Evolutionary conservation across 2,888 invertebrate species (phyloP), one percentile per base, ranked within the genome.

Genomic region (Xanthorhoe spadicearia): DNA sequence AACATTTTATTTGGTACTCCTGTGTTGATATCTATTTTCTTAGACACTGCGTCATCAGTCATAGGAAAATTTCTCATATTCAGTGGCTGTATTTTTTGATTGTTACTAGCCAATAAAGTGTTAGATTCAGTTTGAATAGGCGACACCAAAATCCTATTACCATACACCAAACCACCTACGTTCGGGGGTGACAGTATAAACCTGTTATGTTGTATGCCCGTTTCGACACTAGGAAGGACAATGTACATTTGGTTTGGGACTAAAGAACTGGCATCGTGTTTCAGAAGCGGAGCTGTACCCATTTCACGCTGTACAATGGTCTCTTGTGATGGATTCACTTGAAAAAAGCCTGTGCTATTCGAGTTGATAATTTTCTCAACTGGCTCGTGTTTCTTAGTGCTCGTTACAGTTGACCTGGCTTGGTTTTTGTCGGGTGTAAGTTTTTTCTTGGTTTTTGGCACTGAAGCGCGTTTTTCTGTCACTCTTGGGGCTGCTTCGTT

Each of bases 191-290:
- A 19, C 17, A 64, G 53, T 50, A 59, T 32, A 13, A 54, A 43
- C 17, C 38, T 38, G 38, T 54, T 64, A 10, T 58, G 48, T 43
- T n/a, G 19, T 23, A 58, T 10, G 15, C 13, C n/a, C 9, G 28
- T n/a, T 48, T 54, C 63, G 46, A 10, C 43, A 23, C 43, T 35
- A 6, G 64, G 64, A 10, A 64, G 8, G 49, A 64, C 50, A 28
- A 64, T 43, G 23, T 43, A 64, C 49, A 64, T 48, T 43, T 58
- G 64, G 15, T 64, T 64, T 46, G 54, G 48, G 8, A 55, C 13
- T 23, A 59, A 58, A 28, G 32, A 35, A 17, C 43, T 28, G 13
- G 49, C 23, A 23, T 54, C 59, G 3, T 28, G 48, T 64, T 64
- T 59, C 5, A 59, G 10, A 18, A 38, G 48, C 9, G 48, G 50